Evolutionary conservation across 2,797 vertebrate genomes (phyloP).

Genomic region (Adelosebastes latens): DNA sequence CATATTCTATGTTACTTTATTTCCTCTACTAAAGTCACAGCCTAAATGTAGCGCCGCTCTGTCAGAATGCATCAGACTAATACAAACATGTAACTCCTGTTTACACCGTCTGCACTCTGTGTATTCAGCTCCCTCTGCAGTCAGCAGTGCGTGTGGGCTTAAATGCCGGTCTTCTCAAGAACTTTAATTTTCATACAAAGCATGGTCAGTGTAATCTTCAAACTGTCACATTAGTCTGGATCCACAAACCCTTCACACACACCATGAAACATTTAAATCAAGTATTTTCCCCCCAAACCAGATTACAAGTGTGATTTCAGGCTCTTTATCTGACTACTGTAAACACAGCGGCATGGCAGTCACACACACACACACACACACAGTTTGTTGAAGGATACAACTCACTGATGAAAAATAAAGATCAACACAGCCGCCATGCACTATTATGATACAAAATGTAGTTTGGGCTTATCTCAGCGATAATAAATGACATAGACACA

Average conservation of each 20-base stretch:
- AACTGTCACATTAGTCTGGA: constrained; percentile 27
- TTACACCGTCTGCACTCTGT: not conserved
- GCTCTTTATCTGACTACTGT: constrained; percentile 34
- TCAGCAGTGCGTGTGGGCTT: not conserved
- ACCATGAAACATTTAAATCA: constrained; percentile 37
- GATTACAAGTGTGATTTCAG: constrained; percentile 46
- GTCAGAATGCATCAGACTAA: not conserved
- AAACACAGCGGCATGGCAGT: not conserved
- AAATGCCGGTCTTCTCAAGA: not conserved
- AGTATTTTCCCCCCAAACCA: constrained; percentile 6
- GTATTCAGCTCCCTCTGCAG: constrained; percentile 39
- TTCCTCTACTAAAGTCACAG: not conserved
- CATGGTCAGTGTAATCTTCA: constrained; percentile 28
- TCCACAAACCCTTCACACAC: constrained; percentile 22
- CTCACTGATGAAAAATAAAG: constrained; percentile 35
- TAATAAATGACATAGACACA: constrained; percentile 15
- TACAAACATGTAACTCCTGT: not conserved
- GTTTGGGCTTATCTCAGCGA: constrained; percentile 15
- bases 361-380: not conserved
- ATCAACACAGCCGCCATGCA: constrained; percentile 26
- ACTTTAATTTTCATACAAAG: constrained; percentile 10
- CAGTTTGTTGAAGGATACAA: constrained; percentile 12
- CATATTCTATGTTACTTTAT: not conserved
- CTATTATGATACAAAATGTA: constrained; percentile 31
- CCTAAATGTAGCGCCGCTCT: not conserved